Base-by-base conservation (phyloP, 2,888 invertebrate species). In the Lepidochrysops patricia region DNA sequence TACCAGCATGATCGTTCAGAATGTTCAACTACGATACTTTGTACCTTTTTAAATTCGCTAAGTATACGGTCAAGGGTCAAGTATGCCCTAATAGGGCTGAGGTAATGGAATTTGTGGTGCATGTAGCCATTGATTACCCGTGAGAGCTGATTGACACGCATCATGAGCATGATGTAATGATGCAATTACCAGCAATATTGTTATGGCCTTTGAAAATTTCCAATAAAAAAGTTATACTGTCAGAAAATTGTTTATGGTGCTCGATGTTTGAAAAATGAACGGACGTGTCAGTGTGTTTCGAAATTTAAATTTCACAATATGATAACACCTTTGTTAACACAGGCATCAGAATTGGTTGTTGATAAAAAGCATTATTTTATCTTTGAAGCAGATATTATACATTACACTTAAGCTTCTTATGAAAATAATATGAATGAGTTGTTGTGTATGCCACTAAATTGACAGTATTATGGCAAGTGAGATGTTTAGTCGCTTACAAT, bases 71-170 rank as follows among this genome's bases (percentile, higher is more conserved):
- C 58, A 32, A 12, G 50, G 58, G 49, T 58, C 58, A 49, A 58
- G 32, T 49, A 32, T 23, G 32, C 32, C 58, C 34, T 58, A 34
- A 50, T 50, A 32, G 49, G 32, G 58, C 50, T 32, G 25, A 60
- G 62, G 62, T 61, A 66, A 73, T 75, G 67, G 71, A 74, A 74
- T 75, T 74, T 74, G 62, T 66, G 58, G 29, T 34, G 62, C 29
- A 56, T 60, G 49, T 59, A 48, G 49, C 58, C 58, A 23, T 48
- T 58, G 58, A 58, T 58, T 58, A 50, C 58, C 34, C 34, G 49
- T 58, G 50, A 50, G 49, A 50, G 29, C 32, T 82, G 84, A 85
- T 82, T 84, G 84, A 84, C 85, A 78, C 68, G 72, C 82, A 80
- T 82, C 81, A 78, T 43, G 43, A 19, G 79, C 75, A 77, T 76